Evolutionary conservation across 2,888 invertebrate genomes (phyloP).

Genomic region (Zootermopsis nevadensis): DNA sequence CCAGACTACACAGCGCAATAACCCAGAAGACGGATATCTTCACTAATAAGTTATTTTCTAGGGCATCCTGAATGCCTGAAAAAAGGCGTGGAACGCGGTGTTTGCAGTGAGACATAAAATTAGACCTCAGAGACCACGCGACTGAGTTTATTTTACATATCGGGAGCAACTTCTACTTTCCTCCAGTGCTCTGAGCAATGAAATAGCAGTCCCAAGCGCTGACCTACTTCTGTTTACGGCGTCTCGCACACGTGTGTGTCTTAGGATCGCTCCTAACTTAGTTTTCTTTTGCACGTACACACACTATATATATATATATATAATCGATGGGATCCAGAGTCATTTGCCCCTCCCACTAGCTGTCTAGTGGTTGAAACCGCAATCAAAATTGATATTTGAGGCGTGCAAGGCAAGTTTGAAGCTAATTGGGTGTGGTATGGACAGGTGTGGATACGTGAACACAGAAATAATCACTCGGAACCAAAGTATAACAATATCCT

Average conservation of each 20-base stretch:
- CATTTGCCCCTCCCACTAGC: background rate
- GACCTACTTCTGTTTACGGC: background rate
- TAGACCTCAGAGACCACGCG: too few relatives aligned
- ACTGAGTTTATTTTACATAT: too few relatives aligned
- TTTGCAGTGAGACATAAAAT: too few relatives aligned
- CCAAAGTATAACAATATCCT: too few relatives aligned
- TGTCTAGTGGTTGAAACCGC: background rate
- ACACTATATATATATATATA: background rate
- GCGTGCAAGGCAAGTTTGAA: background rate
- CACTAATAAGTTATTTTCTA: too few relatives aligned
- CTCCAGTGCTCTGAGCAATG: too few relatives aligned
- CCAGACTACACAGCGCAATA: too few relatives aligned
- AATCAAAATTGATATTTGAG: conserved; percentile 22
- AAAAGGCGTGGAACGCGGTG: too few relatives aligned
- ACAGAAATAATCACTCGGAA: too few relatives aligned
- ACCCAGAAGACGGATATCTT: too few relatives aligned
- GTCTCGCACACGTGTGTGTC: background rate
- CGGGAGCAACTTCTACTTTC: too few relatives aligned
- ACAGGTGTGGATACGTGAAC: background rate
- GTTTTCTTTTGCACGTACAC: background rate
- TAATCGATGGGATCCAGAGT: background rate
- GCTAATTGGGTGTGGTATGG: conserved; percentile 2
- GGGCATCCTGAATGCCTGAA: too few relatives aligned
- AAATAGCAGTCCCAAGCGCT: background rate
- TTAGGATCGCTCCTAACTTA: background rate